Base-by-base conservation (phyloP, 2,888 invertebrate genomes). In the Noctuana brunneofusca region DNA sequence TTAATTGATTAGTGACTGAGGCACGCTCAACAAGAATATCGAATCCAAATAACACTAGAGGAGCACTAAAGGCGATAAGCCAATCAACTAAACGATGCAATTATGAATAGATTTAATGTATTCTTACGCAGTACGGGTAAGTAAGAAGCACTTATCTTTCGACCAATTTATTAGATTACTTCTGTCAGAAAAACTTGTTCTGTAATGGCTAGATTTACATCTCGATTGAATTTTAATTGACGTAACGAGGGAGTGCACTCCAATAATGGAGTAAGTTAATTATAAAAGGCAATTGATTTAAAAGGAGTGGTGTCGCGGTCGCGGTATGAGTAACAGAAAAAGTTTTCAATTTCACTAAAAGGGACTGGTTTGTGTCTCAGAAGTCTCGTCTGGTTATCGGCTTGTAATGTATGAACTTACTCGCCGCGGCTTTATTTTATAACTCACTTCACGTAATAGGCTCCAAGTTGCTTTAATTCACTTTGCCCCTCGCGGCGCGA, bases 301-400 rank as follows among this genome's bases (percentile, higher is more conserved):
- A 90, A 87, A 88, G 88, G 85, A 84, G 84, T 81, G 79, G 86
- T 86, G 87, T 86, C 88, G 85, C 79, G 85, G 84, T 73, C 83
- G 84, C 81, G 84, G 87, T 89, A 88, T 89, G 89, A 90, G 89
- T 90, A 87, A 89, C 85, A 90, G 90, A 90, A 92, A 92, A 92
- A 92, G 84, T 92, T 92, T 91, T 91, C 92, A 92, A 92, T 92
- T 91, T 89, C 85, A 91, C 92, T 92, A 92, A 92, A 92, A 92
- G 92, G 92, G 92, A 82, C 92, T 92, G 92, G 89, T 89, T 90
- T 92, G 89, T 89, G 87, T 92, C 91, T 92, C 87, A 87, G 83
- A 86, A 89, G 92, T 91, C 91, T 89, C 83, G 89, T 88, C 90
- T 90, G 91, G 91, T 91, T 92, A 92, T 92, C 89, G 89, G 91